phyloP scores from a whole-genome alignment of 2,113 vertebrate genomes.

The Vireo altiloquus region DNA sequence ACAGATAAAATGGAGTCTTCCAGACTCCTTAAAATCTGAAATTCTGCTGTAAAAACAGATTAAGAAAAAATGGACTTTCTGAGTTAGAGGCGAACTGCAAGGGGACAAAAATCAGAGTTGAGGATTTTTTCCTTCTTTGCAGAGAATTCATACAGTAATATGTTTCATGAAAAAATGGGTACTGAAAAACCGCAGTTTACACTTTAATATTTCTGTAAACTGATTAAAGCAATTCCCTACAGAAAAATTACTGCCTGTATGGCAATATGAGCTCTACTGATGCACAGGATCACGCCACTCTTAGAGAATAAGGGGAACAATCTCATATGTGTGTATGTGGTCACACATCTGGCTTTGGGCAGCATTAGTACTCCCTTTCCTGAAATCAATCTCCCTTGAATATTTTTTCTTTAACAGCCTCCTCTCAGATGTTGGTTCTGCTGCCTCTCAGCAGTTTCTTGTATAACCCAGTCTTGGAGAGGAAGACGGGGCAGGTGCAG shows the following conservation, averaged over 20 bases:
- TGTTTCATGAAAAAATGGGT: not conserved
- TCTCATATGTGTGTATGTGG: not conserved
- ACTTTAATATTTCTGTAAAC: slow-evolving; percentile 17
- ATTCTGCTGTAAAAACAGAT: not conserved
- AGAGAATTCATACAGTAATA: not conserved
- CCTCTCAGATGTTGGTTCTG: not conserved
- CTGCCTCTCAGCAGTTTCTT: not conserved
- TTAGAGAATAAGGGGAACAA: not conserved
- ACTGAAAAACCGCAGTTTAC: not conserved
- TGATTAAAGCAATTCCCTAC: not conserved
- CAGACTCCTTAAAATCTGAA: not conserved
- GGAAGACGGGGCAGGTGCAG: not conserved
- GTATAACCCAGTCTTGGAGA: not conserved
- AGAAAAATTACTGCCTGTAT: not conserved
- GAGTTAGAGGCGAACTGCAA: not conserved
- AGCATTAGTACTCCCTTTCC: slow-evolving; percentile 14
- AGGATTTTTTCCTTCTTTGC: not conserved
- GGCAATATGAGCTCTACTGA: not conserved
- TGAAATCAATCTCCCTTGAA: slow-evolving; percentile 27
- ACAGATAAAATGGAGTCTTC: slow-evolving; percentile 17
- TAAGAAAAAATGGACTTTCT: not conserved
- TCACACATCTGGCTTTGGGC: slow-evolving; percentile 26
- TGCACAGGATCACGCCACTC: not conserved
- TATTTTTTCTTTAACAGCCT: not conserved
- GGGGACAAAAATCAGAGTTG: not conserved